These are phyloP conservation scores for Platycercus adscitus DNA, from an alignment of 2,113 vertebrate species.

Conservation along the genomic window DNA sequence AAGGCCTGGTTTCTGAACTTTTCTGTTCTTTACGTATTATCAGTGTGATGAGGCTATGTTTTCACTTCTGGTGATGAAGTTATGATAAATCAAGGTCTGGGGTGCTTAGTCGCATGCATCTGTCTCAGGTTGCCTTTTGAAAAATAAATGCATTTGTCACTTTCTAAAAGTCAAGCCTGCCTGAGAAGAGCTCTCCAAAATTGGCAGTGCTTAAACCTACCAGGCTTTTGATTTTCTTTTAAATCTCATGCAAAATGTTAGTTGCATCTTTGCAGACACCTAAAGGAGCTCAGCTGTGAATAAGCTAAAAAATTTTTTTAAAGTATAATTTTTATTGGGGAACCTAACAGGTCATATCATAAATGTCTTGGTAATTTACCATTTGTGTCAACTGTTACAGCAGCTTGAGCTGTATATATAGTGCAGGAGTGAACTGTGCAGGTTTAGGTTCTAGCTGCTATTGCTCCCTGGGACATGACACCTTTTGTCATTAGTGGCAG, in stretches of 20 bases:
- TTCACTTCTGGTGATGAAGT: not conserved
- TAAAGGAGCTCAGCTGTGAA: not conserved
- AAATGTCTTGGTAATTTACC: not conserved
- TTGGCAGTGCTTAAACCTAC: slow-evolving; percentile 19
- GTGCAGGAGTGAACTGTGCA: not conserved
- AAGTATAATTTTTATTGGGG: not conserved
- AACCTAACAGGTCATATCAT: not conserved
- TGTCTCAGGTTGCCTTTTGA: slow-evolving; percentile 38
- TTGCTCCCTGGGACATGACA: not conserved
- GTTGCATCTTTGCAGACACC: not conserved
- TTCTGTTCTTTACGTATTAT: not conserved
- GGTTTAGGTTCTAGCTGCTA: not conserved
- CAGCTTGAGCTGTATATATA: not conserved
- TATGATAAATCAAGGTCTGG: not conserved
- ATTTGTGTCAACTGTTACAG: not conserved
- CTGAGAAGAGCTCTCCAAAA: slow-evolving; percentile 64
- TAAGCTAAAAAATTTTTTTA: not conserved
- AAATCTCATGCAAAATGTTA: not conserved
- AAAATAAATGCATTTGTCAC: not conserved
- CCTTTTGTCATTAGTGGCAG: not conserved
- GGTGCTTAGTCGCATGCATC: not conserved
- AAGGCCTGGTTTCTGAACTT: not conserved
- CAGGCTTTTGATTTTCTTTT: not conserved
- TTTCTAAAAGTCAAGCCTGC: slow-evolving; percentile 61
- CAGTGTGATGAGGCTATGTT: not conserved